Base-by-base conservation (phyloP, 2,888 invertebrate genomes). In the Sarcophaga carnaria region DNA sequence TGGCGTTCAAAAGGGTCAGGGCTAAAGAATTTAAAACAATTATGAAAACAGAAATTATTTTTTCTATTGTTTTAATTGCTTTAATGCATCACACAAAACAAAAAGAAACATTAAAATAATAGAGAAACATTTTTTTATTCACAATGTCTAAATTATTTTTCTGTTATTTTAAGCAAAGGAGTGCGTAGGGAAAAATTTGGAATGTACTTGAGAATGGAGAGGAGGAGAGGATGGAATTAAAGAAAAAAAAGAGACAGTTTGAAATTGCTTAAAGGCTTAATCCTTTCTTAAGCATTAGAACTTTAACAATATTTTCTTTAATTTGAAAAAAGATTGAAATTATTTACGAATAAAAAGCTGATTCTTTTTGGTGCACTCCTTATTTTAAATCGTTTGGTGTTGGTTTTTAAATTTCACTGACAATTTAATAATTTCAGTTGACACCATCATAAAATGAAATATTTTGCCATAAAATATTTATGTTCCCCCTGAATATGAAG, bases 391-490 rank as follows among this genome's bases (percentile, higher is more conserved):
- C 17, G 54, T 54, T 54, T 12, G 37, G 37, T 37, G 6, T 37
- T 37, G 8, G 37, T 37, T 8, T 37, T 37, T 14, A 54, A 54
- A 54, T 54, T 14, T 54, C 14, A 54, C 12, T 37, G 69, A 45
- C 64, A 75, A 69, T 17, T 49, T 20, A 60, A 59, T 66, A 71
- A 71, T 60, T 76, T 47, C 5, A 69, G 64, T 66, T 78, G 79
- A 76, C 82, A 82, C 62, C 62, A 66, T 79, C 74, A 75, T 69
- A 6, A 22, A 47, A 49, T 11, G 54, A 17, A 14, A 17, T 54
- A 54, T 17, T 14, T 12, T 54, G 12, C 17, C 17, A 54, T 54
- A 54, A 54, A 54, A 54, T 54, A 54, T 54, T 54, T 54, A 54
- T 54, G 17, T 54, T 54, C 17, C 17, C 17, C 54, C 17, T 54